Evolutionary conservation across 2,113 vertebrate species (phyloP).

Genomic region (Hypocryptadius cinnamomeus): DNA sequence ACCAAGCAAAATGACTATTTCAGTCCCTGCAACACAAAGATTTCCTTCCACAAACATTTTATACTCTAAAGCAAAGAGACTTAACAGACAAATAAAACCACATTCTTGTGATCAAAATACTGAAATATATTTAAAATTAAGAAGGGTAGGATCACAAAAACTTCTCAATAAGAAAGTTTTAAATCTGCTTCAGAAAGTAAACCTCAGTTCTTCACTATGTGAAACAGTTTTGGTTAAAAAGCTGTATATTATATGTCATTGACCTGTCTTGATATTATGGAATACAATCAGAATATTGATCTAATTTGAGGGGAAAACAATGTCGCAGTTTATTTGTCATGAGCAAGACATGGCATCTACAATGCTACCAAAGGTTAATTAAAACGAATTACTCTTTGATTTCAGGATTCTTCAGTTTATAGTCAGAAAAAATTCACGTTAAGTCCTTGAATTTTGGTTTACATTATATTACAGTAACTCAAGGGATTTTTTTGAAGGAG

Average conservation of each 20-base stretch:
- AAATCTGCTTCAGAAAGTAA: background rate
- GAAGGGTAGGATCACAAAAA: background rate
- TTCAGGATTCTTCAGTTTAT: background rate
- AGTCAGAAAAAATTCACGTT: background rate
- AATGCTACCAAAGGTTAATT: background rate
- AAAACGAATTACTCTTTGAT: background rate
- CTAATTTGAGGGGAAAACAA: background rate
- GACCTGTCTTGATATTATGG: background rate
- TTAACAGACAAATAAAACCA: background rate
- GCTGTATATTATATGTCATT: background rate
- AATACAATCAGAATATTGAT: background rate
- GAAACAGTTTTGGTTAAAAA: background rate
- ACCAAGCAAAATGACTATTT: background rate
- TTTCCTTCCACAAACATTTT: background rate
- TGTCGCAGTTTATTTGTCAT: background rate
- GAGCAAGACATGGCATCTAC: background rate
- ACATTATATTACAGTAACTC: background rate
- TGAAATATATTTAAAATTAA: background rate
- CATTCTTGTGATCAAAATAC: background rate
- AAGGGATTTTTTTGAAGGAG: fast-evolving
- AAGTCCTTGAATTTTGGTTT: background rate
- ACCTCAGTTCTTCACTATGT: background rate
- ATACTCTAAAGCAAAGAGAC: background rate
- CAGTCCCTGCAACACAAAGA: background rate
- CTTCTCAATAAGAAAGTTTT: background rate